Base-by-base conservation (phyloP, 2,797 vertebrate species). In the Neosilurus hyrtlii region DNA sequence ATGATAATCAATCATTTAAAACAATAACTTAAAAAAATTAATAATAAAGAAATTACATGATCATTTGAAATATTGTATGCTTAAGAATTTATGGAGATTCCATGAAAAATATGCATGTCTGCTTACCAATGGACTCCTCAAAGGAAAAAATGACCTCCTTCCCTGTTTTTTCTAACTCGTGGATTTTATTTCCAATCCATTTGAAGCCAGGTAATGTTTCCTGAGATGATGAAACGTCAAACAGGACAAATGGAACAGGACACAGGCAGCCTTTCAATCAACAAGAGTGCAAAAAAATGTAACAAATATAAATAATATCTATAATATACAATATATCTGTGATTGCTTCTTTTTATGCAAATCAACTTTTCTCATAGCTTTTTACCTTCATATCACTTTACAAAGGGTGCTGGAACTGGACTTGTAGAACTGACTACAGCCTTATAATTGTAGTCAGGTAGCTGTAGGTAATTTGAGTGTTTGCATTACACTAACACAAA, bases 141-240 rank as follows among this genome's bases (percentile, higher is more conserved):
- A 99, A 99, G 7, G 97, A 93, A 88, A 99, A 99, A 35, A 99
- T 92, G 82, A 98, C 95, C 65, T 93, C 91, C 86, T 96, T 96
- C 61, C 96, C 96, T 0, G 90, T 89, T 86, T 95, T 94, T 26
- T 94, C 77, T 43, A 99, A 94, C 81, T 96, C 92, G 70, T 97
- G 95, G 9, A 98, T 96, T 89, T 95, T 91, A 83, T 96, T 97
- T 87, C 98, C 98, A 85, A 99, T 97, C 96, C 96, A 99, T 75
- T 99, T 99, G 88, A 99, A 99, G 52, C 98, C 98, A 9, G 98
- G 97, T 59, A 99, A 93, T 1, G 98, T 99, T 91, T 99, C 98
- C 98, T 99, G 91, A 91, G 93, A 90, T 22, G 59, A 49, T 80
- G 75, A 87, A 80, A 77, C 62, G 76, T 56, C 51, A 75, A 79